Evolutionary conservation across 2,113 vertebrate genomes (phyloP).

Genomic region (Cyrtonyx montezumae): DNA sequence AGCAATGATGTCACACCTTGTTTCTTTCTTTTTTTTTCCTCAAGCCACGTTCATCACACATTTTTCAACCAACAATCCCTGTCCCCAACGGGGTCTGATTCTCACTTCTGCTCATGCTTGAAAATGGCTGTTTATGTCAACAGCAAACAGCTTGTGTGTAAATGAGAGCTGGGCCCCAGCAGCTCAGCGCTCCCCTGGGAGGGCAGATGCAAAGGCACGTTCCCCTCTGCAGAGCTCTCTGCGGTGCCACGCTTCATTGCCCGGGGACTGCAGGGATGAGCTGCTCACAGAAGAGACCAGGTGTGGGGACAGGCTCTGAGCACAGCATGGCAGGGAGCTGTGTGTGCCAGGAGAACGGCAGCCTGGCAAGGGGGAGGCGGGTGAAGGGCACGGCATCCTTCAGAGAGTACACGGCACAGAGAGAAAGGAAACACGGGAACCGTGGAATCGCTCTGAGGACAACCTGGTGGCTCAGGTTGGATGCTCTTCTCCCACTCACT

Average conservation of each 20-base stretch:
- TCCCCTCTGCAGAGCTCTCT: neutral
- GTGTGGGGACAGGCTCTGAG: neutral
- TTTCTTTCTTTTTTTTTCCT: neutral
- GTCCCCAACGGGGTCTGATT: neutral
- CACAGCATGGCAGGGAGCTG: neutral
- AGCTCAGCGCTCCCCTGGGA: neutral
- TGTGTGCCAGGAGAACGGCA: neutral
- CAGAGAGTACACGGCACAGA: neutral
- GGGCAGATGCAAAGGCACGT: neutral
- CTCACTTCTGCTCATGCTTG: neutral
- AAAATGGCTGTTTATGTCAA: neutral
- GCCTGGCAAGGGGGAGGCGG: neutral
- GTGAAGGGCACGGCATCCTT: neutral
- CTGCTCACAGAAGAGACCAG: neutral
- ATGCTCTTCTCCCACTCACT: neutral
- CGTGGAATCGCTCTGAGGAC: neutral
- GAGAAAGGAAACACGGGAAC: neutral
- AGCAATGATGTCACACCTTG: accelerated
- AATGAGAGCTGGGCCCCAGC: neutral
- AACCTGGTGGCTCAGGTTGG: neutral
- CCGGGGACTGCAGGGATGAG: neutral
- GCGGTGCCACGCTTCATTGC: neutral
- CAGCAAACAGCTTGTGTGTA: neutral
- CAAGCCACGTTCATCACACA: accelerated
- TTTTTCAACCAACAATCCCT: neutral